A percentile compares a stretch with the other conserved stretches of the same genome.
Evolutionary conservation across 92 coral and sea anemone genomes (phyloP).

Genomic region (Bergia puertoricense): DNA sequence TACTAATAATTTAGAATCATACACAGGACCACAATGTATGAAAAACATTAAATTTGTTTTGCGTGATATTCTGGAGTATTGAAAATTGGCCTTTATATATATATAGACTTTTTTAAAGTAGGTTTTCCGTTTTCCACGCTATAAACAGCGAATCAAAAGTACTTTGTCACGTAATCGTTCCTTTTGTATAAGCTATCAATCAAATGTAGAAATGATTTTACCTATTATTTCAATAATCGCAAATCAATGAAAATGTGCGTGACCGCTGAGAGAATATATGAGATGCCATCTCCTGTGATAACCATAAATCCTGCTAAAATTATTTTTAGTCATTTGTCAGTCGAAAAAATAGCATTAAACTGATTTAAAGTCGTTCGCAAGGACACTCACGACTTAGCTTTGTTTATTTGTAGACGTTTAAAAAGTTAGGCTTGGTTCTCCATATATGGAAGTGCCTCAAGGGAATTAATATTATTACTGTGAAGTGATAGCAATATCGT

Average conservation of each 20-base stretch:
- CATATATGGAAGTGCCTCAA: conserved; percentile 28
- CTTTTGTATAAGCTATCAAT: background rate
- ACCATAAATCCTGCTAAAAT: background rate
- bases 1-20: background rate
- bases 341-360: background rate
- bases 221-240: background rate
- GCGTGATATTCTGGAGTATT: background rate
- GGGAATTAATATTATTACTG: conserved; percentile 32
- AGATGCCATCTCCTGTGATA: background rate
- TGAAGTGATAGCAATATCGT: conserved; percentile 9
- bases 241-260: background rate
- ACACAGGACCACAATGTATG: background rate
- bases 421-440: conserved; percentile 10
- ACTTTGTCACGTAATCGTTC: conserved; percentile 1
- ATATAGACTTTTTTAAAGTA: background rate
- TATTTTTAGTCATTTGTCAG: conserved; percentile 14
- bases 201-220: background rate
- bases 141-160: conserved; percentile 2
- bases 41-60: background rate
- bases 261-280: background rate
- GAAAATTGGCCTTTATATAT: background rate
- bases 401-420: conserved; percentile 8
- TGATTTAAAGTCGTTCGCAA: background rate
- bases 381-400: background rate
- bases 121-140: conserved; percentile 14